These are phyloP conservation scores for Tethea ocularis DNA, from an alignment of 2,888 invertebrate species.

Conservation along the genomic window DNA sequence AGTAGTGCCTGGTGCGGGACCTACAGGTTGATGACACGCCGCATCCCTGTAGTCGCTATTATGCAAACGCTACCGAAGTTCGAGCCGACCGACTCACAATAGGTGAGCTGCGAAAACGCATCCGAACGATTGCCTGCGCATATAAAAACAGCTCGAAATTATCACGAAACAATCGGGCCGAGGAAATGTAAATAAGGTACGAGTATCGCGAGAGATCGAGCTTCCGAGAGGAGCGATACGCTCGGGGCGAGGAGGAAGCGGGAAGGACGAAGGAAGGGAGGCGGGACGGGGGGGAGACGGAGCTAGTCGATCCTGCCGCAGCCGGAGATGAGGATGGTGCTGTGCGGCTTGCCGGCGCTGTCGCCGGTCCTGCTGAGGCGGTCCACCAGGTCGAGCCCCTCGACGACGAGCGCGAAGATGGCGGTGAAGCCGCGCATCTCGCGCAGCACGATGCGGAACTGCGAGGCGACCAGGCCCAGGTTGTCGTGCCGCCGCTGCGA, in stretches of 20 bases:
- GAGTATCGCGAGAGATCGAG: constrained; percentile 16
- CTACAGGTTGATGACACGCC: too few species aligned
- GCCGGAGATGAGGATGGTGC: constrained; percentile 88
- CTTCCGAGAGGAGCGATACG: background rate
- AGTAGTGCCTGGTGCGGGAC: too few species aligned
- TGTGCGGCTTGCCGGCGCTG: constrained; percentile 90
- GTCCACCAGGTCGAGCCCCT: constrained; percentile 90
- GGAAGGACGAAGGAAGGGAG: background rate
- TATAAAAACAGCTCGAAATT: constrained; percentile 45
- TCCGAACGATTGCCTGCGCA: constrained; percentile 39
- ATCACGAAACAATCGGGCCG: constrained; percentile 36
- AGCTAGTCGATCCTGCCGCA: constrained; percentile 88
- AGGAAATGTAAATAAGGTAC: constrained; percentile 33
- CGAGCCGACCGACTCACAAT: constrained; percentile 39
- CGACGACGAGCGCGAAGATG: constrained; percentile 91
- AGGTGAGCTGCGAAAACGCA: constrained; percentile 37
- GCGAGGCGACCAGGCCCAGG: constrained; percentile 92
- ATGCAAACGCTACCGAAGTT: constrained; percentile 34
- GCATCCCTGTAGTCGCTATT: constrained; percentile 8
- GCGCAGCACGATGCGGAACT: constrained; percentile 91
- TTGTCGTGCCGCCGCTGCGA: constrained; percentile 92
- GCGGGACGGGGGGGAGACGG: constrained; percentile 15
- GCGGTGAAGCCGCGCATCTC: constrained; percentile 93
- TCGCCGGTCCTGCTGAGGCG: constrained; percentile 91
- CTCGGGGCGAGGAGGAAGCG: background rate